Conservation (phyloP, 2,888 invertebrate genomes). For the Polietes domitor region DNA sequence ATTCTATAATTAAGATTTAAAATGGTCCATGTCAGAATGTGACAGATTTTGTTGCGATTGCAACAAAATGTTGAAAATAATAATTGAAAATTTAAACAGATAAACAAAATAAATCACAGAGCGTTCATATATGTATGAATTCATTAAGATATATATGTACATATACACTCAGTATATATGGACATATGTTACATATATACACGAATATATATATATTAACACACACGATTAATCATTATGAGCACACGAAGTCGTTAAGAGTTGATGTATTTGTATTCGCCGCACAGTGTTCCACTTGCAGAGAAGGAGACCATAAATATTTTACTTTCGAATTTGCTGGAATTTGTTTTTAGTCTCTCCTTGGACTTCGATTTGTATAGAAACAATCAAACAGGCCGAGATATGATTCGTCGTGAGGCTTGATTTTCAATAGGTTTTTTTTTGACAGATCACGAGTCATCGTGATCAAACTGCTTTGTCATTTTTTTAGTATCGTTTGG, state of each 20-base stretch:
- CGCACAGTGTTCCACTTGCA: no score
- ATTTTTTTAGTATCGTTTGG: no score
- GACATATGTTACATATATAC: not conserved
- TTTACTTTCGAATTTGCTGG: no score
- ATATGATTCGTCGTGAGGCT: no score
- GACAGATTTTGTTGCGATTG: not conserved
- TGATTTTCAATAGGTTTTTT: no score
- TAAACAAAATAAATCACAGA: not conserved
- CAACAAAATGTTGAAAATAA: not conserved
- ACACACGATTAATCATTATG: not conserved
- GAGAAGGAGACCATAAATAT: no score
- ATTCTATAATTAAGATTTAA: not conserved
- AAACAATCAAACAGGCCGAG: no score
- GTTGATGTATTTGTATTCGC: no score
- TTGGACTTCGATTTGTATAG: no score
- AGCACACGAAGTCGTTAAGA: not conserved
- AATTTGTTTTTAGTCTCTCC: no score
- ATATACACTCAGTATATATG: not conserved
- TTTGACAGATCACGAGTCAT: no score
- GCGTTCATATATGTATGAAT: not conserved
- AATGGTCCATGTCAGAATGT: slow-evolving; percentile 19
- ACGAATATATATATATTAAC: not conserved
- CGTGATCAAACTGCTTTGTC: no score
- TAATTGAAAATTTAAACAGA: not conserved
- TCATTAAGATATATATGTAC: not conserved